Conservation (phyloP, 2,888 invertebrate species). For the Ennomos fuscantarius region DNA sequence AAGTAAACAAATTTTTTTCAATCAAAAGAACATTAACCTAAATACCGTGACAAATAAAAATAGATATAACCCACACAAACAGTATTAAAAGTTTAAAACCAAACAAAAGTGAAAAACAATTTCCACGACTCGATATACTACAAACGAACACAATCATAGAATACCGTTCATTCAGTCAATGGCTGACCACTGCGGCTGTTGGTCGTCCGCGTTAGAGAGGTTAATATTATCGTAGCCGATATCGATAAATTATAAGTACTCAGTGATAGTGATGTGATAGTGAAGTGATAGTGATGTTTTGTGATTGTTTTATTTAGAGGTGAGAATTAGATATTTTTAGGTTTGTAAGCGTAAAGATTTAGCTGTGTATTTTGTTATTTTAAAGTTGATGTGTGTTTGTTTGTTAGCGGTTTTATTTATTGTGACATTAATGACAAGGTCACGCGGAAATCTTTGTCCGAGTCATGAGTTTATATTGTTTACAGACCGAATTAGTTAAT, state of each 20-base stretch:
- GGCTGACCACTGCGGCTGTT: constrained; percentile 35
- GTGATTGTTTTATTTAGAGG: constrained; percentile 6
- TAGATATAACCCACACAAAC: not conserved
- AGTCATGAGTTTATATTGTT: too few species aligned
- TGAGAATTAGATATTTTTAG: not conserved
- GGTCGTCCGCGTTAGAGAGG: constrained; percentile 26
- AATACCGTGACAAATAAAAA: not conserved
- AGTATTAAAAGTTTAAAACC: constrained; percentile 11
- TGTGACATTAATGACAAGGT: too few species aligned
- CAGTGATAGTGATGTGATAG: constrained; percentile 33
- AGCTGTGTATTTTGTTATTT: not conserved
- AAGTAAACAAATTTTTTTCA: too few species aligned
- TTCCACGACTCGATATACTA: constrained; percentile 24
- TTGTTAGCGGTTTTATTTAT: too few species aligned
- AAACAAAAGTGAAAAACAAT: constrained; percentile 31
- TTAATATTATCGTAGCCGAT: not conserved
- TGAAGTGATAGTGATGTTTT: constrained; percentile 12
- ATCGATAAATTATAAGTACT: too few species aligned
- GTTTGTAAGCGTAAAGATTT: too few species aligned
- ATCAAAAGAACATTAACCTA: too few species aligned
- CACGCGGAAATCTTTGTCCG: too few species aligned
- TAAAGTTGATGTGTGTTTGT: not conserved
- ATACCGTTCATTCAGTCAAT: constrained; percentile 40
- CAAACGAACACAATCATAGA: constrained; percentile 10
- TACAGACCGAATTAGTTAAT: too few species aligned